Evolutionary conservation across 2,888 invertebrate species (phyloP).

Genomic region (Leptinotarsa tumamoca): DNA sequence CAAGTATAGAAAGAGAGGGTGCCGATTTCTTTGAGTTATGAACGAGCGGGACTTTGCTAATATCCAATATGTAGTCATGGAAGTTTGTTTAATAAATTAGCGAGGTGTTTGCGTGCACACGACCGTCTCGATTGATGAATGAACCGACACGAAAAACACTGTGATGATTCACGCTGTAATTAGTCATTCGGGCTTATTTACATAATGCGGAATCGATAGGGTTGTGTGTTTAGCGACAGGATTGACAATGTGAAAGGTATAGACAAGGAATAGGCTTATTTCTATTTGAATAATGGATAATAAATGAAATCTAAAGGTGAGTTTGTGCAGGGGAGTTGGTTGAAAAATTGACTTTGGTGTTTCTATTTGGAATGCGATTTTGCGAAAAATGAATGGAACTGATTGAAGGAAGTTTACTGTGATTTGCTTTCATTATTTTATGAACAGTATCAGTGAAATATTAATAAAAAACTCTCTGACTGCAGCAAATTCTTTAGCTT

Average conservation of each 20-base stretch:
- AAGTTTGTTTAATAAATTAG: slow-evolving; percentile 20
- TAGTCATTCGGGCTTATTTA: slow-evolving; percentile 5
- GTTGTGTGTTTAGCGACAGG: not conserved
- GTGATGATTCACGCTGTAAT: slow-evolving; percentile 22
- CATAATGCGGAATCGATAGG: not conserved
- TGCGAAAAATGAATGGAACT: no score
- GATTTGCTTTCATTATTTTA: no score
- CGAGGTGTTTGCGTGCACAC: slow-evolving; percentile 5
- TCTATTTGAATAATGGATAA: no score
- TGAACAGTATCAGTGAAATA: no score
- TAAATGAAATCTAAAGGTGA: no score
- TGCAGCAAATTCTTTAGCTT: no score
- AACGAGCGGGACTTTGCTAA: slow-evolving; percentile 1
- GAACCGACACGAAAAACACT: slow-evolving; percentile 23
- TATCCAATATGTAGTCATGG: slow-evolving; percentile 23
- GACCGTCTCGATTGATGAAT: slow-evolving; percentile 21
- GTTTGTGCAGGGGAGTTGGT: no score
- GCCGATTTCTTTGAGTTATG: slow-evolving; percentile 36
- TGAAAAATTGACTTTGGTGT: no score
- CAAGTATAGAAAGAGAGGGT: slow-evolving; percentile 28
- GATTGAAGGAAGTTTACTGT: no score
- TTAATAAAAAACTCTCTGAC: no score
- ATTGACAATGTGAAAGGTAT: not conserved
- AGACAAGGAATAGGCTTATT: not conserved
- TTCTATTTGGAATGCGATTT: no score